These are phyloP conservation scores for Aptenodytes forsteri DNA, from an alignment of 2,113 vertebrate species.

Conservation along the genomic window DNA sequence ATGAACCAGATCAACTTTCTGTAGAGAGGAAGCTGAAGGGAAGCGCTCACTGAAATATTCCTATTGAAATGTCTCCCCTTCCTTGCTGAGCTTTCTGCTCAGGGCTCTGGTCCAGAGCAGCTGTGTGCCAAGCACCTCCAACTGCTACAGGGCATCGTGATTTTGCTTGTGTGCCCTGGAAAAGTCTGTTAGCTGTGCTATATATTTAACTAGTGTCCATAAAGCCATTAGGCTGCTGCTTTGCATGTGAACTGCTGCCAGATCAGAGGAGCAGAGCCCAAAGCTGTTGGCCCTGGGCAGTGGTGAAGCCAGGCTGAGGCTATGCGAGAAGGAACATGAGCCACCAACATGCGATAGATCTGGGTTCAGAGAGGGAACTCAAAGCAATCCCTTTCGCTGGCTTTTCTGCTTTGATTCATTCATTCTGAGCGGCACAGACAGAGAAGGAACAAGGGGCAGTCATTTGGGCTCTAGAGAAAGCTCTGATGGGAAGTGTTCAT, in stretches of 20 bases:
- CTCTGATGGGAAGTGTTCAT: neutral
- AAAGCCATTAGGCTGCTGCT: neutral
- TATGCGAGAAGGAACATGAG: fast-evolving
- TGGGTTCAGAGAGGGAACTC: neutral
- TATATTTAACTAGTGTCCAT: neutral
- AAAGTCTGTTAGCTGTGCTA: neutral
- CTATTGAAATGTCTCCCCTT: neutral
- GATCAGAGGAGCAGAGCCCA: neutral
- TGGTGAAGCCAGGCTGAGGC: neutral
- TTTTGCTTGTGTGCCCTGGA: neutral
- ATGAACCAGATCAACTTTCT: neutral
- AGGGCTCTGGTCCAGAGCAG: neutral
- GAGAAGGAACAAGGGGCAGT: neutral
- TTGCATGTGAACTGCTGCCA: neutral
- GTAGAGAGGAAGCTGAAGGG: neutral
- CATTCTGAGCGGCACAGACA: neutral
- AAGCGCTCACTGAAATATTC: neutral
- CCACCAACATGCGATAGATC: fast-evolving
- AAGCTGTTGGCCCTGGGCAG: fast-evolving
- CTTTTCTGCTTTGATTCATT: neutral
- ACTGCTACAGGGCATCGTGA: neutral
- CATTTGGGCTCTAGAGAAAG: neutral
- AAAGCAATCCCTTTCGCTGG: neutral
- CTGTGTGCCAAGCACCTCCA: fast-evolving
- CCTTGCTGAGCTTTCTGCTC: neutral